Base-by-base conservation (phyloP, 1,140 invertebrate species). In the Tetraneura akinire region DNA sequence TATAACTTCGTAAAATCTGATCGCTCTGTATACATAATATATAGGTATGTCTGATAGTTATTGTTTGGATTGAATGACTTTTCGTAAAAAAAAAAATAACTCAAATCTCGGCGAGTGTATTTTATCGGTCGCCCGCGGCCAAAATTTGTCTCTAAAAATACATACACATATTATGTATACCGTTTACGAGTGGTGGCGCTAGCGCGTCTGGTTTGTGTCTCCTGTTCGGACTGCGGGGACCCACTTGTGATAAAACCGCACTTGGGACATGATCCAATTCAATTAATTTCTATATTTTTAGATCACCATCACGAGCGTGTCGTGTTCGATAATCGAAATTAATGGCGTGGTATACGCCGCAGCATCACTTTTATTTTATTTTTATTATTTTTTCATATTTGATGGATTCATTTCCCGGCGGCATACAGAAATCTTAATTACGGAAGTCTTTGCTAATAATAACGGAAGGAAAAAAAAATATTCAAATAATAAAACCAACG, bases 111-210 rank as follows among this genome's bases (percentile, higher is more conserved):
- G 8, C 64, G 32, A 66, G 21, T 47, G 64, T 68, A 37, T 68
- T 68, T 47, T 23, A 13, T 70, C 66, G 42, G 66, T 66, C 64
- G 64, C 18, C 5, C 64, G 29, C 18, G 64, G 64, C 66, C 66
- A 47, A 70, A 70, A 76, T 60, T 57, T 23, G 73, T 76, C 32
- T 76, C 73, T 76, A 76, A 76, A 76, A 76, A 76, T 76, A 76
- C 13, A 29, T 16, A 66, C 21, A 8, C 45, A 18, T 45, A 51
- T 5, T 37, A 23, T 45, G 64, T 68, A 37, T 68, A 23, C n/a
- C 51, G 53, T 76, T 76, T 76, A 76, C n/a, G 32, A 73, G 45
- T 53, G 26, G 70, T 42, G 53, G 51, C 29, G 51, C 53, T 42
- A 18, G 11, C 13, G 64, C 64, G 73, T 76, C 73, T 76, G 73